Percentiles rank a stretch among this genome's conserved stretches.
Conservation (phyloP, 2,888 invertebrate genomes). For the Platerodrilus igneus region DNA sequence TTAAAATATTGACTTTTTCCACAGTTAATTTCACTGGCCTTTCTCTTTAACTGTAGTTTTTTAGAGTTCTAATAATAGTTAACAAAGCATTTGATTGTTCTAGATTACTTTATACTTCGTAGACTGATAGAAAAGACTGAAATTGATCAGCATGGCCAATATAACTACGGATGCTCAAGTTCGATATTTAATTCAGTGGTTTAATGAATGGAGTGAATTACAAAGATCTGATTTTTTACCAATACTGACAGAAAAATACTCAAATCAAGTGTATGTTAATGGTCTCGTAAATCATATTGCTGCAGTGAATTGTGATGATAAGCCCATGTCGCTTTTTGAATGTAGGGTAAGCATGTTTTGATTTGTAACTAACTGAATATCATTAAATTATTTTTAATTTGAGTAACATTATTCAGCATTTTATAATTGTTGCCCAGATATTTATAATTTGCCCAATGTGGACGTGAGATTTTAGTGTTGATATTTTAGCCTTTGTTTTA, state of each 20-base stretch:
- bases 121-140: slow-evolving; percentile 8
- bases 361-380: slow-evolving; percentile 3
- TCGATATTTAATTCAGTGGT: slow-evolving; percentile 80
- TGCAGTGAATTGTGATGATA: slow-evolving; percentile 63
- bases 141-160: slow-evolving; percentile 39
- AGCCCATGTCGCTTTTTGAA: slow-evolving; percentile 77
- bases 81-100: slow-evolving; percentile 19
- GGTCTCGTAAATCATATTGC: slow-evolving; percentile 67
- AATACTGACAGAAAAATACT: slow-evolving; percentile 63
- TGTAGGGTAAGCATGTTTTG: slow-evolving; percentile 60
- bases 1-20: too few relatives aligned
- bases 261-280: slow-evolving; percentile 62
- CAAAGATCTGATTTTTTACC: slow-evolving; percentile 80
- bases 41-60: slow-evolving; percentile 32
- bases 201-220: slow-evolving; percentile 83
- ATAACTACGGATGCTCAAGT: slow-evolving; percentile 67
- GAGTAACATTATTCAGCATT: slow-evolving; percentile 3
- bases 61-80: slow-evolving; percentile 16
- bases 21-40: too few relatives aligned
- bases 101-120: slow-evolving; percentile 15
- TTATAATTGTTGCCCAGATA: slow-evolving; percentile 6
- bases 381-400: neutral
- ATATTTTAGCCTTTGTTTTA: too few relatives aligned
- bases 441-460: slow-evolving; percentile 6
- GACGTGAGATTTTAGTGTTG: too few relatives aligned